Base-by-base conservation (phyloP, 30 jellyfish, hydroid and myxozoan genomes). In the Clytia hemisphaerica region DNA sequence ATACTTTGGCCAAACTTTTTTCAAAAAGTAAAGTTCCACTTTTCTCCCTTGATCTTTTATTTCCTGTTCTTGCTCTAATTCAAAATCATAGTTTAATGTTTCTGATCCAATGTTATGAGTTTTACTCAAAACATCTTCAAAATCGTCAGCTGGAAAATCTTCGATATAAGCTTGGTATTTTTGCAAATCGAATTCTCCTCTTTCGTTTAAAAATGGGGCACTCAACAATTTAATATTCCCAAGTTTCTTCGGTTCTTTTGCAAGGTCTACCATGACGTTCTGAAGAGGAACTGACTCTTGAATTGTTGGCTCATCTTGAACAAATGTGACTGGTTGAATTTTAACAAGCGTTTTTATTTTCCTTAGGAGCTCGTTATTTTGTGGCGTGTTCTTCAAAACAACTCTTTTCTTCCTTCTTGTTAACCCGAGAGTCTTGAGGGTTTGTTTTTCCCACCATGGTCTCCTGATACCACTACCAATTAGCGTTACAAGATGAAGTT, bases 401-500 rank as follows among this genome's bases (percentile, higher is more conserved):
- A 79, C 77, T 32, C 88, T 79, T 45, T 74, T 72, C 27, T 75
- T 71, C 15, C 84, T 33, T 48, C 31, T 80, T 35, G 29, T 54
- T 29, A 88, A 79, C 5, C 89, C 83, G 14, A 88, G 82, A 0
- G 78, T 84, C 58, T 72, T 80, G 26, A 88, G 80, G 12, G 92
- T 77, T 48, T 94, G 59, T 55, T 80, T 88, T 63, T 88, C 94
- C 97, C 97, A 88, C 85, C 88, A 88, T 12, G 97, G 97, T 48
- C 94, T 61, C 45, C 97, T 83, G 0, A 88, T 88, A 24, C 97
- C 87, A 73, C 97, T 88, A 59, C 97, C 70, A 1, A 88, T 72
- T 54, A 73, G 55, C 6, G 97, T 88, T 4, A 88, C 93, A 18
- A 85, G 78, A 26, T 79, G 94, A 38, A 88, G 73, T 62, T 88